Percentiles rank a stretch among this genome's conserved stretches.
Evolutionary conservation across 2,113 vertebrate species (phyloP).

Genomic region (Phalacrocorax aristotelis): DNA sequence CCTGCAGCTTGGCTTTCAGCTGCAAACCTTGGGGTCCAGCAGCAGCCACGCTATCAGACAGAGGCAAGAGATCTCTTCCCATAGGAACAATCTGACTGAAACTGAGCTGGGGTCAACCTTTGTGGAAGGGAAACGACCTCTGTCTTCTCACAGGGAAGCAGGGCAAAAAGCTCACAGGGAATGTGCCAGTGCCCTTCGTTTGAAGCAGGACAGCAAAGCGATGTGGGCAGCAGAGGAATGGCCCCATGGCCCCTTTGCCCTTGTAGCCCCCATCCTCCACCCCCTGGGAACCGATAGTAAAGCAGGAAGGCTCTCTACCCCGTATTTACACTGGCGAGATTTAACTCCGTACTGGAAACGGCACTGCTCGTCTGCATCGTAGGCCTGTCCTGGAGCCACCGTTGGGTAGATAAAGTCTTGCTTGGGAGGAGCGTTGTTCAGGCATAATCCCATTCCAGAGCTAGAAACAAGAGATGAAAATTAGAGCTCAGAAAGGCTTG

Average conservation of each 20-base stretch:
- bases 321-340: slow-evolving; percentile 99
- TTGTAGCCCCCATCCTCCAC: not conserved
- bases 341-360: slow-evolving; percentile 98
- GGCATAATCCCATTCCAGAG: slow-evolving; percentile 92
- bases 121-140: not conserved
- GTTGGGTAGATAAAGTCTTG: slow-evolving; percentile 97
- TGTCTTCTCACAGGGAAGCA: not conserved
- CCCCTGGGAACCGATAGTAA: slow-evolving; percentile 75
- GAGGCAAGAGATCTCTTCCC: not conserved
- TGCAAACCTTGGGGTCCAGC: not conserved
- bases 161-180: not conserved
- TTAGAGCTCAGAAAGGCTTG: not conserved
- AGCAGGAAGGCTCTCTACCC: slow-evolving; percentile 90
- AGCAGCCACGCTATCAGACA: not conserved
- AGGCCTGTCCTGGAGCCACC: slow-evolving; percentile 92
- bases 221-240: not conserved
- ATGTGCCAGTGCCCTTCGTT: not conserved
- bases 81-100: not conserved
- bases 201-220: not conserved
- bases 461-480: slow-evolving; percentile 60
- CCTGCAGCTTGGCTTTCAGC: not conserved
- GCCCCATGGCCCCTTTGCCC: not conserved
- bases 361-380: slow-evolving; percentile 96
- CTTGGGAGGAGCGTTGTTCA: slow-evolving; percentile 92
- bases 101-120: not conserved